A percentile compares a stretch with the other conserved stretches of the same genome.
These are phyloP conservation scores for Pangasius sanitwongsei DNA, from an alignment of 2,797 vertebrate species.

Conservation along the genomic window DNA sequence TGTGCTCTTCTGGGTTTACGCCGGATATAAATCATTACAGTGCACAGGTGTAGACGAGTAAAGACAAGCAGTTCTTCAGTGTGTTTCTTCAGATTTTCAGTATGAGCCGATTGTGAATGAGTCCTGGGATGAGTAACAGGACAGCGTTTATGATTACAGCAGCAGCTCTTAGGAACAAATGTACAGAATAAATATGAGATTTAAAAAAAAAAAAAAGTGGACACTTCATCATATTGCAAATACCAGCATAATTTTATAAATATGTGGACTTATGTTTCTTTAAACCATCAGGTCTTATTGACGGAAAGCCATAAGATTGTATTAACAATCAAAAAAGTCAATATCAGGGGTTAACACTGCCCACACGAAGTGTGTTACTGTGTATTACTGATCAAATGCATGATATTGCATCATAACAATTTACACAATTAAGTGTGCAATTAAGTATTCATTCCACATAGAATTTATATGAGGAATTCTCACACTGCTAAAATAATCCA, in stretches of 20 bases:
- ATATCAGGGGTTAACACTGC: no score
- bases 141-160: not conserved
- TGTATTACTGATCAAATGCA: not conserved
- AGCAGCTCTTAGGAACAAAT: not conserved
- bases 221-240: not conserved
- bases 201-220: not conserved
- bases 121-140: not conserved
- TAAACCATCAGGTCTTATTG: not conserved
- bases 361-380: not conserved
- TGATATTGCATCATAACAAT: not conserved
- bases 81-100: not conserved
- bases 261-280: not conserved
- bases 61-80: not conserved
- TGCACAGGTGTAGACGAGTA: not conserved
- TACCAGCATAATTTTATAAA: not conserved
- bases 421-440: not conserved
- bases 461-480: not conserved
- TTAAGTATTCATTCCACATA: not conserved
- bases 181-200: not conserved
- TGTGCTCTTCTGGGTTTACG: not conserved
- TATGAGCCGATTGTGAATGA: not conserved
- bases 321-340: not conserved
- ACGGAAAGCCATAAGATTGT: not conserved
- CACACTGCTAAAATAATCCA: not conserved
- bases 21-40: not conserved